Evolutionary conservation across 2,113 vertebrate species (phyloP), one percentile per base, ranked within the genome.

Genomic region (Calyptomena viridis): DNA sequence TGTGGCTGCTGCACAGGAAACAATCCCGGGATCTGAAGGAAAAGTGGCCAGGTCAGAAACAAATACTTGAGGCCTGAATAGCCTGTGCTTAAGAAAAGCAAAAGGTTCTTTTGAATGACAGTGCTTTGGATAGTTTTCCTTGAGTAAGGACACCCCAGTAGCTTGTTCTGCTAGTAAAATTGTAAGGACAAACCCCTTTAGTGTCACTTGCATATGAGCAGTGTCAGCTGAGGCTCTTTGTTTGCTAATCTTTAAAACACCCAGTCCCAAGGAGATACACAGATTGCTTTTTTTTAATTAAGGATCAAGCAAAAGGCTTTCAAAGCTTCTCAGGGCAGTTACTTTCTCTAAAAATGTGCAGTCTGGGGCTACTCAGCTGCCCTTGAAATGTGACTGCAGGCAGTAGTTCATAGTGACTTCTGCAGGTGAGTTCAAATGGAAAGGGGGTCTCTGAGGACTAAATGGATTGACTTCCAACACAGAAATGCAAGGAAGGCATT

Each of bases 71-170:
- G 84, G 90, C 89, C 93, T 82, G 74, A 96, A 87, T 62, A 93
- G 87, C 91, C 67, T 91, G 79, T 95, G 90, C 94, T 96, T 96
- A 93, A 77, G 62, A 93, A 93, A 91, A 96, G 86, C 95, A 96
- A 86, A 96, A 95, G 63, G 84, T 97, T 96, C 69, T 84, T 50
- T 35, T 94, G 93, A 96, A 74, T 94, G 74, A 56, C 91, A 86
- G 84, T 72, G 90, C 89, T n/a, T 63, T 85, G 95, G 77, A 42
- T 68, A 67, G 31, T 84, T 96, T 76, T 84, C 95, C 60, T 63
- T 85, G 59, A 93, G 33, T 72, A 83, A 88, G 71, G 64, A 92
- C 33, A 55, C 44, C 60, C 74, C 5, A 5, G 2, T 47, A 88
- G 21, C 30, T 93, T 94, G 67, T 77, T 47, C 46, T 63, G 39